Base-by-base conservation (phyloP, 1,140 invertebrate genomes). In the Drosophila mayri region DNA sequence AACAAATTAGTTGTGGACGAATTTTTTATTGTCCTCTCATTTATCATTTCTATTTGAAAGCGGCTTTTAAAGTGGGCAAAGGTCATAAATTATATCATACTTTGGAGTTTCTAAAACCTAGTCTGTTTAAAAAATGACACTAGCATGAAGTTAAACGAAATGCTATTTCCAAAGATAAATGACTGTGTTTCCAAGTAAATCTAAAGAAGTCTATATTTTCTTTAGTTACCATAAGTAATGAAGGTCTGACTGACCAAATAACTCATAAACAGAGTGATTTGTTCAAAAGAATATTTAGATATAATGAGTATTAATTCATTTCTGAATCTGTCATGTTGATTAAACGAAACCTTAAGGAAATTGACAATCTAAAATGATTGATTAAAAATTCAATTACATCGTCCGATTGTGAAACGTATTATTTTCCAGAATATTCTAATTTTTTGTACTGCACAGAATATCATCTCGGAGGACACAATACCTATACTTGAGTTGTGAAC, bases 401-500 rank as follows among this genome's bases (percentile, higher is more conserved):
- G 18, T 54, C 50, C 50, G 50, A 54, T 54, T 37, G 50, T 22
- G 5, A 52, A 35, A 20, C 14, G 1, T 22, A 12, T 22, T 22
- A 22, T 22, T 16, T 22, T 52, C 20, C 12, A 8, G 10, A 12
- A 20, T 35, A 16, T 52, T 14, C n/a, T 11, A 35, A 6, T 35
- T 46, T 44, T 22, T 22, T 22, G 22, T 22, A 22, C 1, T 22
- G 22, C 22, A 22, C 22, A 22, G 22, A 22, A 22, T 22, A 22
- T 22, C 22, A 22, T 22, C 22, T 22, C 22, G 22, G 20, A 37
- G 52, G 52, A 22, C 52, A 54, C 35, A 22, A 20, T 22, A 30
- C 38, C n/a, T 47, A 59, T 3, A 37, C 64, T 59, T 59, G 59
- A 85, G 66, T 75, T 88, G 32, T 54, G 43, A 58, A 32, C 59